Conservation (phyloP, 2,113 vertebrate genomes). For the Shinisaurus crocodilurus region DNA sequence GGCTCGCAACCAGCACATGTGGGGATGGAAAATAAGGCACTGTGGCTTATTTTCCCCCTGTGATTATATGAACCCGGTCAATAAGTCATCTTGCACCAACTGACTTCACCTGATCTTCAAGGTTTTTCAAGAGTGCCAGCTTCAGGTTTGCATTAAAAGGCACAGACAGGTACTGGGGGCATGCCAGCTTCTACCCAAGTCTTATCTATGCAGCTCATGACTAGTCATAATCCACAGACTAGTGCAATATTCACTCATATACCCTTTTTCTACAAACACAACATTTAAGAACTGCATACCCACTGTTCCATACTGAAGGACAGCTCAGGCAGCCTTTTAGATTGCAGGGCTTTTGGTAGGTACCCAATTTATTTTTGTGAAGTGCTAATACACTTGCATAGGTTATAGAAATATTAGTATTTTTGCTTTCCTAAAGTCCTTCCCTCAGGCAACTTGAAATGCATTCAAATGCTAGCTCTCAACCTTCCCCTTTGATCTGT, state of each 20-base stretch:
- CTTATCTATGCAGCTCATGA: background rate
- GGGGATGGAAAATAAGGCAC: too few relatives aligned
- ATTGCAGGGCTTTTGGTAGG: too few relatives aligned
- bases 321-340: background rate
- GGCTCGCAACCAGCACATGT: too few relatives aligned
- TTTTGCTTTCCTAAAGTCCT: background rate
- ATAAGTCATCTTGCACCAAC: background rate
- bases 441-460: background rate
- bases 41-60: too few relatives aligned
- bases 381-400: background rate
- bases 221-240: too few relatives aligned
- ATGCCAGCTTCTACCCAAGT: background rate
- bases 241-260: background rate
- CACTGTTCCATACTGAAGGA: background rate
- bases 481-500: background rate
- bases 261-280: background rate
- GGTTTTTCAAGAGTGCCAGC: too few relatives aligned
- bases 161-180: background rate
- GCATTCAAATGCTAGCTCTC: background rate
- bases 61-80: too few relatives aligned
- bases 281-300: background rate
- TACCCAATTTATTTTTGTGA: background rate
- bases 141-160: too few relatives aligned
- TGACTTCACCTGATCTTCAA: background rate
- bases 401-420: background rate